Evolutionary conservation across 2,888 invertebrate species (phyloP), one percentile per base, ranked within the genome.

Genomic region (Cheilosia grossa): DNA sequence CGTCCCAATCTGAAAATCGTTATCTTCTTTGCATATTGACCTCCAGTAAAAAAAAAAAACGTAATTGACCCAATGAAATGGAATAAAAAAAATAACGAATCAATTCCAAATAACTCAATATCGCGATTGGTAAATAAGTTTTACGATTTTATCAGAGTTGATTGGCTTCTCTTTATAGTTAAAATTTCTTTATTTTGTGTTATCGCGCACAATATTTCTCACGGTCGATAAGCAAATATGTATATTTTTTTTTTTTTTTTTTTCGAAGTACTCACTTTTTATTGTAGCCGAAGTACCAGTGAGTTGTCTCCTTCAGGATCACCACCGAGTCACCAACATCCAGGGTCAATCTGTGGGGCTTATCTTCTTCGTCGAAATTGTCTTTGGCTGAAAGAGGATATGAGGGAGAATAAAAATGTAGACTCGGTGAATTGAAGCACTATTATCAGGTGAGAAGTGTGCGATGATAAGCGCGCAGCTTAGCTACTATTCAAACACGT

Each of bases 251-350:
- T 19, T 2, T 9, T 30, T 30, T 30, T 19, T 9, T 53, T 21
- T 21, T 1, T 21, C 21, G n/a, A 27, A 54, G 2, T 75, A 91
- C 91, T 91, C 81, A 92, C 92, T 90, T 90, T 88, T 92, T 92
- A 81, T 90, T 91, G 87, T 90, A 92, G 79, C 92, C 92, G 89
- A 91, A 92, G 89, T 90, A 92, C 92, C 92, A 92, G 82, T 92
- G 89, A 51, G 90, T 89, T 59, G 91, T 91, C 87, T 92, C 91
- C 86, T 91, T 91, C 44, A 91, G 88, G 87, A 92, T 91, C 59
- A 92, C 89, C 74, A 92, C 90, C 33, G 91, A 87, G 88, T 92
- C 92, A 47, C 92, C 92, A 82, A 92, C 92, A 89, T 92, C 92
- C 85, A 92, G 83, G 63, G 88, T 89, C 40, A 92, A 86, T 61